Base-by-base conservation (phyloP, 1,140 invertebrate genomes). In the Argopecten irradians region DNA sequence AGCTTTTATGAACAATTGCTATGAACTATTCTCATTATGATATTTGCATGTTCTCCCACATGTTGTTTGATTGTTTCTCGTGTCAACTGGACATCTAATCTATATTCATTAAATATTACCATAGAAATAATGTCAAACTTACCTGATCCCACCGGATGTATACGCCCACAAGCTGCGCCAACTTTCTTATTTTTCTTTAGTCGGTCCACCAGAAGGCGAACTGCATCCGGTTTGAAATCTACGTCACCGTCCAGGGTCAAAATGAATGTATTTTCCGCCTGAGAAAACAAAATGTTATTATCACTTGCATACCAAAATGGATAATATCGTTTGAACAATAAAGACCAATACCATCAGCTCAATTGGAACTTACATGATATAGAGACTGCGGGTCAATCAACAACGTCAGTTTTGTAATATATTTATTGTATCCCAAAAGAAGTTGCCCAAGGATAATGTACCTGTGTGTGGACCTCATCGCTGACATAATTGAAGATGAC, bases 111-210 rank as follows among this genome's bases (percentile, higher is more conserved):
- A 39, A 39, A 39, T 39, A 39, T 8, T 5, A 13, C 36, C 36
- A 13, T 39, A 8, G 5, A 8, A 87, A 14, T n/a, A 36, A 33
- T 11, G n/a, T 28, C 32, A 71, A 43, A 83, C 22, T 82, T 96
- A 97, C 97, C 97, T 82, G 98, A 98, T 35, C 99, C 99, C 87
- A 99, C 97, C 0, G 99, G 99, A 96, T 99, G 99, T 95, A 99
- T 99, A 92, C 99, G 97, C 41, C 99, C 99, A 96, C 99, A 99
- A 89, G 99, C 99, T 82, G 99, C 99, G 34, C 99, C 99, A n/a
- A 99, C 96, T 95, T 99, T 99, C 92, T 97, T 97, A 94, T 99
- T 99, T 94, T 99, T 99, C 94, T 99, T 99, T 98, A 99, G 99
- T 92, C 99, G 97, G 97, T 99, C 99, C 5, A 99, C 97, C 16